phyloP scores from a whole-genome alignment of 2,888 invertebrate genomes.

The Heliothis peltigera region DNA sequence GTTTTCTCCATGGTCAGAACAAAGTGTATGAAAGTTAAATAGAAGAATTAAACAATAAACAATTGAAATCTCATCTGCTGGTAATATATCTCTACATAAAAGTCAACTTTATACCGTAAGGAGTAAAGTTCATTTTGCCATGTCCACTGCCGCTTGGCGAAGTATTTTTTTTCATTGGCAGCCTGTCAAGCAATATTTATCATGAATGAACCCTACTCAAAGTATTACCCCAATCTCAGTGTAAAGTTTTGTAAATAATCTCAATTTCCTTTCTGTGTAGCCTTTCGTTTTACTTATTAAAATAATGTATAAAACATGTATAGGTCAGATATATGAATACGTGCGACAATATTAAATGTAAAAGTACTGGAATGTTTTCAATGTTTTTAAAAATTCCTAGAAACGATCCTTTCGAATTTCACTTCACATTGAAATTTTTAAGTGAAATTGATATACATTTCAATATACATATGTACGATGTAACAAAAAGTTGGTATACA shows the following conservation, averaged over 20 bases:
- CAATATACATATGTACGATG: too few relatives aligned
- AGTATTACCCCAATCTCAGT: conserved; percentile 1
- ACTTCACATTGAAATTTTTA: too few relatives aligned
- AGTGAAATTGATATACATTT: too few relatives aligned
- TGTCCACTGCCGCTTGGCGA: neutral
- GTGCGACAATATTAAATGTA: neutral
- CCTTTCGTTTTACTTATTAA: conserved; percentile 1
- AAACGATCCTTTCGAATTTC: neutral
- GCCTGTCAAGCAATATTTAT: conserved; percentile 1
- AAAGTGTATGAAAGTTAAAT: too few relatives aligned
- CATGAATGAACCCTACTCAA: conserved; percentile 1
- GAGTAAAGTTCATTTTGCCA: neutral
- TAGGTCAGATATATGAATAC: neutral
- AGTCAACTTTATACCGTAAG: too few relatives aligned
- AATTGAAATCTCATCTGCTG: too few relatives aligned
- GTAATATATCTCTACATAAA: too few relatives aligned
- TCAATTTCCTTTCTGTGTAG: conserved; percentile 1
- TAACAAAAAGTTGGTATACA: too few relatives aligned
- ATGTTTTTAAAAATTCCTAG: neutral
- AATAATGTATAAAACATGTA: neutral
- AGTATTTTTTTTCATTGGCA: neutral
- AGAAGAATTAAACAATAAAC: too few relatives aligned
- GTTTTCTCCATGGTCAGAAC: too few relatives aligned
- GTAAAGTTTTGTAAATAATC: conserved; percentile 1
- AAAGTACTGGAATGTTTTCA: neutral